Percentiles rank a stretch among this genome's conserved stretches.
Conservation (phyloP, 2,888 invertebrate genomes). For the Oxycera nigricornis region DNA sequence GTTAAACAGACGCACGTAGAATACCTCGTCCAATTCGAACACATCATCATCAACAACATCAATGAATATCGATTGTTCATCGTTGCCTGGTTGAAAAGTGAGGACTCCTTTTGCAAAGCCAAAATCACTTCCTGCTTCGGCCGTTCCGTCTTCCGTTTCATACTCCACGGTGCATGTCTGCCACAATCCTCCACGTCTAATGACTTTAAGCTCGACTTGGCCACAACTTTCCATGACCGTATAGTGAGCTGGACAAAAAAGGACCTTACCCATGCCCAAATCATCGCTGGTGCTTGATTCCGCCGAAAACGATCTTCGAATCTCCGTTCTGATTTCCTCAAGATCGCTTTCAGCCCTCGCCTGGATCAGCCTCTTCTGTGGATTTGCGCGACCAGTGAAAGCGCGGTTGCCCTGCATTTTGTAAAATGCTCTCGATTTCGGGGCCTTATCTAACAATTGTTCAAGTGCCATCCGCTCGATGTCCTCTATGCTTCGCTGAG, state of each 20-base stretch:
- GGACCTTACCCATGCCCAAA: constrained; percentile 73
- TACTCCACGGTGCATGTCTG: constrained; percentile 86
- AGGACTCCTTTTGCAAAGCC: constrained; percentile 85
- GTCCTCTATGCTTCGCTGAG: constrained; percentile 87
- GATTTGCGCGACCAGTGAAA: constrained; percentile 92
- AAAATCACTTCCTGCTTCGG: constrained; percentile 97
- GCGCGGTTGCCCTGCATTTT: constrained; percentile 95
- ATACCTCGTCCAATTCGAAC: constrained; percentile 99
- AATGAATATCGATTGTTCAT: constrained; percentile 84
- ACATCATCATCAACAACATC: constrained; percentile 99
- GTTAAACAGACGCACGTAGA: constrained; percentile 83
- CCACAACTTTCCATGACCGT: constrained; percentile 99
- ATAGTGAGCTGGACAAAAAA: constrained; percentile 96
- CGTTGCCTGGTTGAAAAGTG: constrained; percentile 87
- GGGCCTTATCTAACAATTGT: constrained; percentile 87
- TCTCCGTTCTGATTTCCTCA: constrained; percentile 68
- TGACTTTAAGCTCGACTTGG: constrained; percentile 88
- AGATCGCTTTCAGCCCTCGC: constrained; percentile 86
- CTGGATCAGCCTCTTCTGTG: constrained; percentile 81
- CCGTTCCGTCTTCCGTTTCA: constrained; percentile 96
- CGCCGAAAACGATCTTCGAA: constrained; percentile 72
- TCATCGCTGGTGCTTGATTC: constrained; percentile 70
- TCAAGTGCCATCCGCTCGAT: constrained; percentile 94
- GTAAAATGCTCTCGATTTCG: constrained; percentile 95
- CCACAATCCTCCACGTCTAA: constrained; percentile 81